Evolutionary conservation across 2,113 vertebrate species (phyloP).

Genomic region (Astur gentilis): DNA sequence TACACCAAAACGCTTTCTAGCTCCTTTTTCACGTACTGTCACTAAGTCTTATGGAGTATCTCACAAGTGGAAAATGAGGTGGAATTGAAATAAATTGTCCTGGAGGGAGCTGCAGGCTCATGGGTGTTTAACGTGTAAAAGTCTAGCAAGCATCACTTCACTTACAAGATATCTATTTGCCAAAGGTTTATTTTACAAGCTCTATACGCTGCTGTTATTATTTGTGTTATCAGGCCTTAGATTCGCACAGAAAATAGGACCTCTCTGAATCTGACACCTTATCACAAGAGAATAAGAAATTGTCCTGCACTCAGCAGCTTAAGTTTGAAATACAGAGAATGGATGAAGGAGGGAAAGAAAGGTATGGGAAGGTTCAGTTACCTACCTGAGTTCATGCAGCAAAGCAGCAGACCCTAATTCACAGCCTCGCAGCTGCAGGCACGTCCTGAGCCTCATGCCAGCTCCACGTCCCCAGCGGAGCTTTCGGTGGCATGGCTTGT

Average conservation of each 20-base stretch:
- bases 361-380: background rate
- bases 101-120: constrained; percentile 8
- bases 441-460: background rate
- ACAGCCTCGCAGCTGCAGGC: background rate
- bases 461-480: background rate
- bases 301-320: background rate
- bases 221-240: background rate
- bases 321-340: background rate
- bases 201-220: background rate
- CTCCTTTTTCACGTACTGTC: constrained; percentile 3
- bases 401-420: background rate
- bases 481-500: background rate
- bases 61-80: constrained; percentile 18
- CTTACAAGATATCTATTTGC: background rate
- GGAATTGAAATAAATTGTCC: constrained; percentile 43
- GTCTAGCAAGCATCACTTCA: background rate
- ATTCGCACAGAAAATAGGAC: background rate
- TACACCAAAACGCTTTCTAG: background rate
- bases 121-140: background rate
- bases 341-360: background rate
- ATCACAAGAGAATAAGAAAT: background rate
- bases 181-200: background rate
- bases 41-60: background rate
- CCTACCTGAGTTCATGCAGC: background rate
- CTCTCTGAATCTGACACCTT: background rate